Evolutionary conservation across 2,113 vertebrate species (phyloP), one percentile per base, ranked within the genome.

Genomic region (Coreoperca whiteheadi): DNA sequence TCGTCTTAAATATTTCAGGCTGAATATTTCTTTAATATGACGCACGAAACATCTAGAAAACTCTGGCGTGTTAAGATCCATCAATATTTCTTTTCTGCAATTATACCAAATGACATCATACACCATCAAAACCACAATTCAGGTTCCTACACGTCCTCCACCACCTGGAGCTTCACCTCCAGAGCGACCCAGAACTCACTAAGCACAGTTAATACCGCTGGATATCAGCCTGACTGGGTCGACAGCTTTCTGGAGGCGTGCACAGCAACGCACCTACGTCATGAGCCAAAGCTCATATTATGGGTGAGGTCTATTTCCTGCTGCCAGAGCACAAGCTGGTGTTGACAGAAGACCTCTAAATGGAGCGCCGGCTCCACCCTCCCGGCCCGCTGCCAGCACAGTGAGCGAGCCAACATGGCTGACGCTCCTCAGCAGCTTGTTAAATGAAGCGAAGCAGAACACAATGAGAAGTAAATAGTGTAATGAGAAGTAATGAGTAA

Each of bases 271-370:
- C 68, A 3, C 18, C 25, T 1, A 51, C 15, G 56, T 74, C 79
- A 41, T 18, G 57, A 30, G 51, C 8, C 54, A 51, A 9, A 30
- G n/a, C 46, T 21, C 0, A 1, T 1, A 3, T 3, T 1, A 3
- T 3, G 51, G 81, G 84, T 12, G 78, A 8, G 63, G 75, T 48
- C 75, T 64, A 23, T 18, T 66, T 83, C 77, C 85, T 72, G 74
- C 39, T 54, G 69, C 39, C 74, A 28, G 51, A 50, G 51, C 53
- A 61, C 81, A 65, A 54, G 34, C 41, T 48, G 25, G 51, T 12
- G 69, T 79, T 67, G 86, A 88, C 66, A 54, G 48, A 90, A 30
- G 66, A 6, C 16, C 46, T 77, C 37, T 18, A 57, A 65, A 37
- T 8, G 30, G 25, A 23, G n/a, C 50, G 32, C 1, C 4, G 8